These are phyloP conservation scores for Corythoichthys intestinalis DNA, from an alignment of 2,113 vertebrate species.

Conservation along the genomic window DNA sequence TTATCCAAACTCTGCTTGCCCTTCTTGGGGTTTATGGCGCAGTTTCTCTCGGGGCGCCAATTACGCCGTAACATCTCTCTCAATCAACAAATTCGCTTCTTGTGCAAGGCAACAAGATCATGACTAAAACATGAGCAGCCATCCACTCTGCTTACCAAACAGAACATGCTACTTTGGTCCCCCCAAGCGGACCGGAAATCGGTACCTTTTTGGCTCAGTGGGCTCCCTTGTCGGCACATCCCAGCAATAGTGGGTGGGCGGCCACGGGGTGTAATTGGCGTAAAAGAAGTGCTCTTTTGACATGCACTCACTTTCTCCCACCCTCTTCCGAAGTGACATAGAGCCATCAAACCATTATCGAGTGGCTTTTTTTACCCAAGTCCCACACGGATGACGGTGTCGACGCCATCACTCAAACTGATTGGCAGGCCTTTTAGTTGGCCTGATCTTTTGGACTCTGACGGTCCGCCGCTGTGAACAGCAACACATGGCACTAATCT, in stretches of 20 bases:
- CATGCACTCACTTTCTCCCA: slow-evolving; percentile 20
- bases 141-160: slow-evolving; percentile 29
- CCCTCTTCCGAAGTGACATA: slow-evolving; percentile 50
- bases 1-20: slow-evolving; percentile 32
- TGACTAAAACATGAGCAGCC: slow-evolving; percentile 66
- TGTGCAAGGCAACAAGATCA: slow-evolving; percentile 32
- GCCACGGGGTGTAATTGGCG: slow-evolving; percentile 63
- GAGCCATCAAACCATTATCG: slow-evolving; percentile 62
- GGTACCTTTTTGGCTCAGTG: slow-evolving; percentile 50
- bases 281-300: slow-evolving; percentile 59
- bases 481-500: slow-evolving; percentile 58
- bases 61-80: slow-evolving; percentile 38
- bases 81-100: slow-evolving; percentile 55
- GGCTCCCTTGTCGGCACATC: slow-evolving; percentile 52
- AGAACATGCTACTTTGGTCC: slow-evolving; percentile 47
- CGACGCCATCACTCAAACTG: slow-evolving; percentile 42
- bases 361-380: slow-evolving; percentile 39
- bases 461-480: slow-evolving; percentile 31
- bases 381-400: slow-evolving; percentile 28
- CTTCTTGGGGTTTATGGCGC: slow-evolving; percentile 13
- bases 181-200: slow-evolving; percentile 60
- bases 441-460: slow-evolving; percentile 35
- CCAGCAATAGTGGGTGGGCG: slow-evolving; percentile 21
- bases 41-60: slow-evolving; percentile 33
- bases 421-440: slow-evolving; percentile 54